These are phyloP conservation scores for Megaceryle alcyon DNA, from an alignment of 2,797 vertebrate genomes.

Conservation along the genomic window DNA sequence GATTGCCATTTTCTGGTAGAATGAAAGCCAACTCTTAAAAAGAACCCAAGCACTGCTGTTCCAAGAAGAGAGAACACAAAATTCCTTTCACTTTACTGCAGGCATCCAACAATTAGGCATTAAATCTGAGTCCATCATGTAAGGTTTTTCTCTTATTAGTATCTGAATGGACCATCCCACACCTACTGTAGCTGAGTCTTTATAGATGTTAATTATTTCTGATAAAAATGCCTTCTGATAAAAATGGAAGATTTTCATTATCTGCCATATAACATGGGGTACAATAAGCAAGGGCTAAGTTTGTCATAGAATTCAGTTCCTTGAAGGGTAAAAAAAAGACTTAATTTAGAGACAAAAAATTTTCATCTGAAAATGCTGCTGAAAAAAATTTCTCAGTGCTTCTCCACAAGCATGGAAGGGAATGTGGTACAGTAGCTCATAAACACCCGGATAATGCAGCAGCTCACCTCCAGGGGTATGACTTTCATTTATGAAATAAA, in stretches of 20 bases:
- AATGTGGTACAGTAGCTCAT: neutral
- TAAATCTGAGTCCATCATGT: neutral
- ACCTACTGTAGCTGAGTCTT: neutral
- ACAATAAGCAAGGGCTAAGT: neutral
- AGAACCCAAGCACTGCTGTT: neutral
- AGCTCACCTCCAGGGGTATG: neutral
- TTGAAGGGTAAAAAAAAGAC: neutral
- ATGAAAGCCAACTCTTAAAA: neutral
- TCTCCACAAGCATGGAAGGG: neutral
- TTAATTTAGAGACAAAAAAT: neutral
- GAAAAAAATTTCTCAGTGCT: neutral
- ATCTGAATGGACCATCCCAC: neutral
- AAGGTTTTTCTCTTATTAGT: neutral
- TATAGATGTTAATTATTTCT: neutral
- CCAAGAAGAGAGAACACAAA: neutral
- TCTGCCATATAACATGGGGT: neutral
- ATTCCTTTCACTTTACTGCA: neutral
- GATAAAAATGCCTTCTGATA: neutral
- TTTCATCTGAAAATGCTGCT: neutral
- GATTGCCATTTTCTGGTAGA: neutral
- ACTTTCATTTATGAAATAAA: neutral
- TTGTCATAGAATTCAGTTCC: neutral
- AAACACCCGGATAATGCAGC: neutral
- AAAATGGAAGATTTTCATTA: neutral
- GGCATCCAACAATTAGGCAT: neutral